These are phyloP conservation scores for Hippopotamyrus pictus DNA, from an alignment of 2,797 vertebrate species.

Conservation along the genomic window DNA sequence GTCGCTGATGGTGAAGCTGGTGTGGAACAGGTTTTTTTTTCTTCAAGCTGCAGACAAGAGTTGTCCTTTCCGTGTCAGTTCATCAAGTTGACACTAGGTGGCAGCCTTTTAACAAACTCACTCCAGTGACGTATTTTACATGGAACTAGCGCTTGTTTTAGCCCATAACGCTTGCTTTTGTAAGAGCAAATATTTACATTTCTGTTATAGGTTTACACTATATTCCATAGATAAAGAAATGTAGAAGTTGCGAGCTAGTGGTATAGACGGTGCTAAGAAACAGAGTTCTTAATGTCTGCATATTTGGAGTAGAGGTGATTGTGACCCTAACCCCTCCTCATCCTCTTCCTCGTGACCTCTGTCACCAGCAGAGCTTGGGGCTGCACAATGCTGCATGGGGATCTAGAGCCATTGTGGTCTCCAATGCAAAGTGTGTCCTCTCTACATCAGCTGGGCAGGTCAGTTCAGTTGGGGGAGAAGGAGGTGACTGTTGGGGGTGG, in stretches of 20 bases:
- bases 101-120: not conserved
- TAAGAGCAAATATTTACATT: not conserved
- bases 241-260: not conserved
- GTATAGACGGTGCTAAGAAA: not conserved
- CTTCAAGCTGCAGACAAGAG: not conserved
- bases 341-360: slow-evolving; percentile 42
- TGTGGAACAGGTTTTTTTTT: not conserved
- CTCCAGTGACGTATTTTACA: not conserved
- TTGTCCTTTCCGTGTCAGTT: not conserved
- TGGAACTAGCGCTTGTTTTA: not conserved
- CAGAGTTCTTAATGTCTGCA: not conserved
- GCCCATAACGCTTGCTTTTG: not conserved
- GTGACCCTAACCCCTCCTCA: slow-evolving; percentile 37
- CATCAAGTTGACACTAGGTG: slow-evolving; percentile 14
- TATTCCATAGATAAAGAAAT: not conserved
- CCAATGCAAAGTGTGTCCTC: slow-evolving; percentile 70
- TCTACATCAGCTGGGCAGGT: slow-evolving; percentile 74
- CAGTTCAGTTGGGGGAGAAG: slow-evolving; percentile 43
- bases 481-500: not conserved
- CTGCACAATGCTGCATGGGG: slow-evolving; percentile 65
- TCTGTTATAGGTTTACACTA: not conserved
- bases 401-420: slow-evolving; percentile 73
- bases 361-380: slow-evolving; percentile 67
- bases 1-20: not conserved
- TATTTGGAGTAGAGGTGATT: slow-evolving; percentile 25